A percentile compares a stretch with the other conserved stretches of the same genome.
Conservation (phyloP, 2,797 vertebrate genomes). For the Epinephelus coioides region DNA sequence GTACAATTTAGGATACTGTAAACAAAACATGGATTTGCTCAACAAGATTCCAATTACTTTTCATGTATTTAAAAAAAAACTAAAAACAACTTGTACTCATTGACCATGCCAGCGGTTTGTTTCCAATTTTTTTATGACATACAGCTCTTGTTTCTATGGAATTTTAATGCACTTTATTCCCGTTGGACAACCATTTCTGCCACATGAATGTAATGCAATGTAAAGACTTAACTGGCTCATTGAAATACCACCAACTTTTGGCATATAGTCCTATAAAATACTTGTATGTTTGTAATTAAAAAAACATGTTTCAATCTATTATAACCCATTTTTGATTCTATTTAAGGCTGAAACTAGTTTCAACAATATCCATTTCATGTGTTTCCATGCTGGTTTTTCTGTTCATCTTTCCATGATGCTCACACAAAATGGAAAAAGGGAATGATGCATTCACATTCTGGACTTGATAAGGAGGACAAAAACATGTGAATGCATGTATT, state of each 20-base stretch:
- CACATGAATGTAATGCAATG: background rate
- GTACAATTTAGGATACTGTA: slow-evolving; percentile 5
- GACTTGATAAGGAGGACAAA: background rate
- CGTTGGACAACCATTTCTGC: background rate
- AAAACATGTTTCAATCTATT: background rate
- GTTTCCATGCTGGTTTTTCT: slow-evolving; percentile 2
- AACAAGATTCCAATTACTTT: background rate
- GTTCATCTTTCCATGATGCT: background rate
- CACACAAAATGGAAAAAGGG: background rate
- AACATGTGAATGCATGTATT: background rate
- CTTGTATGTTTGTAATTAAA: background rate
- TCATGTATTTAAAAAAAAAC: background rate
- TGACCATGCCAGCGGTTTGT: background rate
- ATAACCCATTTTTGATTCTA: background rate
- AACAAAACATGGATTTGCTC: slow-evolving; percentile 2
- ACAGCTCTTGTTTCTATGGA: background rate
- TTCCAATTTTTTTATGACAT: background rate
- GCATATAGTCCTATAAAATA: background rate
- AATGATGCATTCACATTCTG: background rate
- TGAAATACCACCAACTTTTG: background rate
- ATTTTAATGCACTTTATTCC: background rate
- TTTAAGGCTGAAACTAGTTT: background rate
- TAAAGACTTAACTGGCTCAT: background rate
- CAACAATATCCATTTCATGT: background rate
- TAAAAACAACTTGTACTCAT: background rate